phyloP scores from a whole-genome alignment of 2,888 invertebrate genomes.

The Tachina fera region DNA sequence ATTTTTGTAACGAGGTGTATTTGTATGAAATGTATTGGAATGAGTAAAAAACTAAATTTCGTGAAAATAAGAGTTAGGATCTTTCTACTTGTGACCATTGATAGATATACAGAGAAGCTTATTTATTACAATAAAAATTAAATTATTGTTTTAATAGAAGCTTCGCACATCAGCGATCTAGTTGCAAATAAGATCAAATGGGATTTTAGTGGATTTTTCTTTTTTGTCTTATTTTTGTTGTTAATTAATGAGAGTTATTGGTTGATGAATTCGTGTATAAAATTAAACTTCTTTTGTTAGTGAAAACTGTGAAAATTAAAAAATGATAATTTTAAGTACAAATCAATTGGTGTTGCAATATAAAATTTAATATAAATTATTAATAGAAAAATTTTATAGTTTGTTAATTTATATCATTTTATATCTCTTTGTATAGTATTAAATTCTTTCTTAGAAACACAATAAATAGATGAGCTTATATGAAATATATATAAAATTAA shows the following conservation, averaged over 20 bases:
- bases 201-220: not conserved
- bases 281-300: conserved; percentile 4
- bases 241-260: conserved; percentile 9
- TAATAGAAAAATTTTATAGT: not conserved
- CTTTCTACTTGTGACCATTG: too few species aligned
- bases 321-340: conserved; percentile 64
- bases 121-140: too few species aligned
- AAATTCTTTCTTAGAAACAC: conserved; percentile 30
- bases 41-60: too few species aligned
- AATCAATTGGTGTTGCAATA: conserved; percentile 53
- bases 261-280: not conserved
- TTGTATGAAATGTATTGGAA: too few species aligned
- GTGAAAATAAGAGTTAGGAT: too few species aligned
- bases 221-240: not conserved
- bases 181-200: not conserved
- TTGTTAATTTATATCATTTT: conserved; percentile 26
- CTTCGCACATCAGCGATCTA: conserved; percentile 6
- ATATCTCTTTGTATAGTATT: conserved; percentile 28
- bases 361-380: not conserved
- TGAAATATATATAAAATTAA: not conserved
- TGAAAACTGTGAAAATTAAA: conserved; percentile 13
- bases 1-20: too few species aligned
- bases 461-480: conserved; percentile 66
- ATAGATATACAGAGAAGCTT: too few species aligned
- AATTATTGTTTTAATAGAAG: not conserved